Conservation (phyloP, 2,888 invertebrate species). For the Rhagium mordax region DNA sequence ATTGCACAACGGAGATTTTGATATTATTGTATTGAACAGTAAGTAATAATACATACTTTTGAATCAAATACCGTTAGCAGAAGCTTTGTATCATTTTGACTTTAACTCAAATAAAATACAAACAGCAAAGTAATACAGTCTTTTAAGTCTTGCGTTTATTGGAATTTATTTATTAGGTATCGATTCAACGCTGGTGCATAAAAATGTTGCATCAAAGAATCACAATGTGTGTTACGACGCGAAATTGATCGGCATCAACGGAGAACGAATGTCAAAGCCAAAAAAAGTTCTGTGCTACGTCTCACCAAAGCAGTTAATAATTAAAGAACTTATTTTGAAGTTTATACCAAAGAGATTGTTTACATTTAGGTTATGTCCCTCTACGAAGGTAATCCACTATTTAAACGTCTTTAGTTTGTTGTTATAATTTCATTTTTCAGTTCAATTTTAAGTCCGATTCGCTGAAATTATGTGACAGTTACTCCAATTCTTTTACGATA, state of each 20-base stretch:
- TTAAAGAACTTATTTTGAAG: conserved; percentile 94
- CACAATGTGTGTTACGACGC: conserved; percentile 92
- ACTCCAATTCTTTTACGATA: conserved; percentile 81
- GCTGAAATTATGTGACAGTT: conserved; percentile 72
- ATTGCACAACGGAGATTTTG: conserved; percentile 91
- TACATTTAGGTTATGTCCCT: conserved; percentile 93
- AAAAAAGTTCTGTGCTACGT: conserved; percentile 93
- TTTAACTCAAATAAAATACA: too few relatives aligned
- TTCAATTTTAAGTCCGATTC: conserved; percentile 77
- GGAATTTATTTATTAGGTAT: conserved; percentile 72
- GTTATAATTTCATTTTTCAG: conserved; percentile 67
- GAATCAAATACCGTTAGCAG: too few relatives aligned
- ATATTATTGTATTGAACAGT: conserved; percentile 93
- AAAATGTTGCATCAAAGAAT: conserved; percentile 88
- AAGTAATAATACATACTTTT: conserved; percentile 65
- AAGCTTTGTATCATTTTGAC: too few relatives aligned
- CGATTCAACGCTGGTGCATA: conserved; percentile 88
- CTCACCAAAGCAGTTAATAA: conserved; percentile 91
- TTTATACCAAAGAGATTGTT: conserved; percentile 94
- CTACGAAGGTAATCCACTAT: conserved; percentile 82
- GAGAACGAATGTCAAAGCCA: conserved; percentile 79
- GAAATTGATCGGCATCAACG: conserved; percentile 77
- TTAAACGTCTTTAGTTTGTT: background rate
- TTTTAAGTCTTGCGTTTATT: too few relatives aligned
- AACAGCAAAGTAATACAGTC: too few relatives aligned